A percentile compares a stretch with the other conserved stretches of the same genome.
phyloP scores from a whole-genome alignment of 2,113 vertebrate species.

The Glaucidium brasilianum region DNA sequence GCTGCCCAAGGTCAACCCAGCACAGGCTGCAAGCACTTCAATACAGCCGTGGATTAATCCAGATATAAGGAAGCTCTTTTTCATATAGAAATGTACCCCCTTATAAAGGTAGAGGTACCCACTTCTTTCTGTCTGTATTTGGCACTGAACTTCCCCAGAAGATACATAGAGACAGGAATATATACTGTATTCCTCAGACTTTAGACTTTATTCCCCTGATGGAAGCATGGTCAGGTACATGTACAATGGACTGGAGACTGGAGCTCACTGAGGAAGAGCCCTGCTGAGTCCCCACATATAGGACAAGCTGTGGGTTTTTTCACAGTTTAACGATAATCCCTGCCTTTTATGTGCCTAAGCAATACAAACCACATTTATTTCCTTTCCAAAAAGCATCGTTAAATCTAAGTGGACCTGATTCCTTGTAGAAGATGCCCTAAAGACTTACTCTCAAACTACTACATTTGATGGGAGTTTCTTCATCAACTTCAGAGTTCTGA shows the following conservation, averaged over 20 bases:
- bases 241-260: accelerated
- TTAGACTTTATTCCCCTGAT: not conserved
- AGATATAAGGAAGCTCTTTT: not conserved
- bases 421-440: not conserved
- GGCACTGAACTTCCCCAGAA: not conserved
- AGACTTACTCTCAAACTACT: not conserved
- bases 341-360: not conserved
- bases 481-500: not conserved
- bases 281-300: not conserved
- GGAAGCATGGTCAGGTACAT: not conserved
- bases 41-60: not conserved
- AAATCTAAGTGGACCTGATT: not conserved
- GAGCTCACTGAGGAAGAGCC: not conserved
- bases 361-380: not conserved
- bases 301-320: not conserved
- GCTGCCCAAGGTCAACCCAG: not conserved
- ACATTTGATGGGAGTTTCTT: not conserved
- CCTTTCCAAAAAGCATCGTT: not conserved
- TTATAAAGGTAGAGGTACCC: not conserved
- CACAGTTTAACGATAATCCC: not conserved
- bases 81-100: not conserved
- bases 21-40: not conserved
- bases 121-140: not conserved
- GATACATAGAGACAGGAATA: not conserved
- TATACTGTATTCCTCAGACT: not conserved